Evolutionary conservation across 2,113 vertebrate genomes (phyloP).

Genomic region (Agapornis roseicollis): DNA sequence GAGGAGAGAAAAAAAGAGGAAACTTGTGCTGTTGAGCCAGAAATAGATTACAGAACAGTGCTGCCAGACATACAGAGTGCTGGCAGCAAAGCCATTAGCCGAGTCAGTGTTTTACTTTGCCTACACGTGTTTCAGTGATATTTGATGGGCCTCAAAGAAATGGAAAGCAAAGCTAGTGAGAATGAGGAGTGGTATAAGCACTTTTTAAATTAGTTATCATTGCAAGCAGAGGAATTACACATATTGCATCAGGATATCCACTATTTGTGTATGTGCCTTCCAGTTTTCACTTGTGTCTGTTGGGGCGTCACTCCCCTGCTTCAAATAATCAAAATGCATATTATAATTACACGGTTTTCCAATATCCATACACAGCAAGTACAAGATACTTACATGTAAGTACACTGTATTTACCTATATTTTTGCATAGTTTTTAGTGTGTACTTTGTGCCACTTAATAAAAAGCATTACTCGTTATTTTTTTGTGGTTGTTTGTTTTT

Average conservation of each 20-base stretch:
- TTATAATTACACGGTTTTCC: slow-evolving; percentile 82
- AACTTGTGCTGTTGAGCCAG: slow-evolving; percentile 50
- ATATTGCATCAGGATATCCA: slow-evolving; percentile 75
- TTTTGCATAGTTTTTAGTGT: slow-evolving; percentile 87
- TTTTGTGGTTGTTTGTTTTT: slow-evolving; percentile 4
- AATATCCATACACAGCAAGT: slow-evolving; percentile 83
- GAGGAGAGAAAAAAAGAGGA: slow-evolving; percentile 54
- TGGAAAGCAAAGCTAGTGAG: slow-evolving; percentile 35
- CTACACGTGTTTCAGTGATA: slow-evolving; percentile 16
- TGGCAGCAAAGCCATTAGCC: slow-evolving; percentile 48
- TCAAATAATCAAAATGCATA: slow-evolving; percentile 83
- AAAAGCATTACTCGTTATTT: slow-evolving; percentile 78
- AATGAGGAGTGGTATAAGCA: background rate
- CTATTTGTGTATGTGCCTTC: slow-evolving; percentile 61
- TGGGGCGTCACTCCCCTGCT: slow-evolving; percentile 49
- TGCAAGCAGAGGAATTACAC: slow-evolving; percentile 68
- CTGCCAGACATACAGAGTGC: slow-evolving; percentile 34
- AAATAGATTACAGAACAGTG: slow-evolving; percentile 41
- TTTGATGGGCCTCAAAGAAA: slow-evolving; percentile 27
- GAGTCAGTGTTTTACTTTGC: slow-evolving; percentile 24
- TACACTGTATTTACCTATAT: slow-evolving; percentile 84
- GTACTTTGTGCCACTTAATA: slow-evolving; percentile 86
- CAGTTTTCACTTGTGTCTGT: slow-evolving; percentile 60
- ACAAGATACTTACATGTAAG: slow-evolving; percentile 85
- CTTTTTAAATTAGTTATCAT: slow-evolving; percentile 58